phyloP scores from a whole-genome alignment of 2,888 invertebrate species.

The Drosophila emarginata region DNA sequence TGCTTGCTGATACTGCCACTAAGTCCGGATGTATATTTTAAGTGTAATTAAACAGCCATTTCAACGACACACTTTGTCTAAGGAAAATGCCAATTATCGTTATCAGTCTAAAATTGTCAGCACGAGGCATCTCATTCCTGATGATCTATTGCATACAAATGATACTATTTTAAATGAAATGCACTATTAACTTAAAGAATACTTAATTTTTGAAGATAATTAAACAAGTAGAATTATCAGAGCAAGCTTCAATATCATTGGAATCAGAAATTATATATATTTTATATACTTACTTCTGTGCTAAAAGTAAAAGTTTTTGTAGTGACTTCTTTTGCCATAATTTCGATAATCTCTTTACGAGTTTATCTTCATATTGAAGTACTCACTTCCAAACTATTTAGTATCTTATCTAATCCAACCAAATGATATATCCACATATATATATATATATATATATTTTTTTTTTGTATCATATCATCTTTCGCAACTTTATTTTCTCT shows the following conservation, averaged over 20 bases:
- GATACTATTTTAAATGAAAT: not conserved
- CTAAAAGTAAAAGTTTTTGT: not conserved
- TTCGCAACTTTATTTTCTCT: slow-evolving; percentile 40
- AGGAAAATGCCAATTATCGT: slow-evolving; percentile 45
- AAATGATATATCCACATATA: not conserved
- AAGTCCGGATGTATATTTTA: slow-evolving; percentile 57
- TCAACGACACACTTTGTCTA: not conserved
- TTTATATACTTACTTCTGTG: too few relatives aligned
- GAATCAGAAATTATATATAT: too few relatives aligned
- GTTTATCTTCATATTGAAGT: not conserved
- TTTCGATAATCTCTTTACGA: not conserved
- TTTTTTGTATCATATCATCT: slow-evolving; percentile 19
- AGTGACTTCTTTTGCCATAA: not conserved
- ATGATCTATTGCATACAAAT: slow-evolving; percentile 28
- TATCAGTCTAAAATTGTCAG: slow-evolving; percentile 26
- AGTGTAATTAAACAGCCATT: slow-evolving; percentile 62
- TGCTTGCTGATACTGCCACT: slow-evolving; percentile 7
- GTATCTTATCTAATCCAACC: slow-evolving; percentile 19
- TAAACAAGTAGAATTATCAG: not conserved
- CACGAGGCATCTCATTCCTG: slow-evolving; percentile 22
- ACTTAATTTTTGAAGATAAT: not conserved
- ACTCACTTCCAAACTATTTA: slow-evolving; percentile 17
- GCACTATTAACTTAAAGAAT: not conserved
- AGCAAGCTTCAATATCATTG: too few relatives aligned
- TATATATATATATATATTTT: not conserved